Evolutionary conservation across 2,113 vertebrate species (phyloP), one percentile per base, ranked within the genome.

Genomic region (Pholis gunnellus): DNA sequence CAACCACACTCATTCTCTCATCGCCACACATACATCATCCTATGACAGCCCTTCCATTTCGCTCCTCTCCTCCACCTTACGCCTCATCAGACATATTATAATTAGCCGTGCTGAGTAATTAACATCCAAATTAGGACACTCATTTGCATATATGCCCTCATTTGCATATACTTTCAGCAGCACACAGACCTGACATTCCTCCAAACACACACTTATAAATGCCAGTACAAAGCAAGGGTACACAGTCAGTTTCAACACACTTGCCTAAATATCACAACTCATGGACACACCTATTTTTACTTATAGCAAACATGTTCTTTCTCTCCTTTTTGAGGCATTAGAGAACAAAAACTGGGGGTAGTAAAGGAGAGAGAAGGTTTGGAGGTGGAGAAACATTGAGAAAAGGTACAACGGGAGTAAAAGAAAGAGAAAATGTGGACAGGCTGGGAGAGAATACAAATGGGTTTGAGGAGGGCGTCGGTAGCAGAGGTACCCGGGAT

Each of bases 81-180:
- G 77, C 88, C 92, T 94, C 92, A 94, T 94, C 92, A 93, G 85
- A 87, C 75, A 85, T 83, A 88, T 89, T 91, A 89, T 94, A 94
- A 94, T 94, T 94, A 93, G 91, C 82, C 59, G 74, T 92, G 79
- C 87, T 86, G 91, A 87, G 89, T 94, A 94, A 95, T 95, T 95
- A 94, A 93, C 82, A 90, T 67, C 90, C 82, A 91, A 92, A 95
- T 94, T 90, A 91, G 92, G 91, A 59, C 68, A 9, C 78, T 61
- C 13, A 92, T 94, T 93, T 93, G 86, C 93, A 93, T 92, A 90
- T 67, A 34, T 44, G 34, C 63, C 22, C 59, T 87, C 36, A 91
- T 92, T 94, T 88, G 85, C 89, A 91, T 89, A 88, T 27, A 78
- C 50, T 73, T 72, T 61, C 60, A 67, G 80, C 68, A 75, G 42